A percentile compares a stretch with the other conserved stretches of the same genome.
phyloP scores from a whole-genome alignment of 2,888 invertebrate species.

The Parasteatoda lunata region DNA sequence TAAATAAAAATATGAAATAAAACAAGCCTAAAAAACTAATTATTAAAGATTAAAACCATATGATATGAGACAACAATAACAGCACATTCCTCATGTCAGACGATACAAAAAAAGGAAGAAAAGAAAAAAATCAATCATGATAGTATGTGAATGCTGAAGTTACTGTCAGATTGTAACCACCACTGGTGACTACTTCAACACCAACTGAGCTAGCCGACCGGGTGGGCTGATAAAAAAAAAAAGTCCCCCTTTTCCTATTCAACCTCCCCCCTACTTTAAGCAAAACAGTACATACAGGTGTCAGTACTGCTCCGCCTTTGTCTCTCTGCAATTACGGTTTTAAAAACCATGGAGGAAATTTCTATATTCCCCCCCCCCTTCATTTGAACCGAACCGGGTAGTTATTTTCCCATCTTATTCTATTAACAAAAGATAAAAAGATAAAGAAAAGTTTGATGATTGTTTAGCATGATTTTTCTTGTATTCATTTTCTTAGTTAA shows the following conservation, averaged over 20 bases:
- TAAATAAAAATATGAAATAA: no score
- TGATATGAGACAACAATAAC: no score
- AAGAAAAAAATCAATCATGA: no score
- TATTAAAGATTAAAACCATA: no score
- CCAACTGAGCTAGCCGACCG: background rate
- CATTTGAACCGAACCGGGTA: background rate
- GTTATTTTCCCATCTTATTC: background rate
- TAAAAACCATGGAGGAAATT: constrained; percentile 60
- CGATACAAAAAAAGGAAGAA: no score
- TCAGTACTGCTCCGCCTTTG: constrained; percentile 48
- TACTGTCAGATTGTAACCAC: background rate
- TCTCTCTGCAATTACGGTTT: constrained; percentile 61
- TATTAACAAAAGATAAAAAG: background rate
- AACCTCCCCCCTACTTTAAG: constrained; percentile 10
- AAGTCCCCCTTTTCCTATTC: constrained; percentile 4
- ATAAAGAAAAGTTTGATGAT: background rate
- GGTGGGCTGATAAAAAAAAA: background rate
- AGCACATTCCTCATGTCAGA: no score
- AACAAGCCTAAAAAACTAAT: no score
- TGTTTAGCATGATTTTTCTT: background rate
- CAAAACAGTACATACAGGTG: constrained; percentile 27
- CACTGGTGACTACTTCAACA: background rate
- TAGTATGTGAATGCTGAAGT: background rate
- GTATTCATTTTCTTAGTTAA: background rate
- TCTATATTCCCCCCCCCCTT: background rate